These are phyloP conservation scores for Hemiscyllium ocellatum DNA, from an alignment of 2,113 vertebrate genomes.

Conservation along the genomic window DNA sequence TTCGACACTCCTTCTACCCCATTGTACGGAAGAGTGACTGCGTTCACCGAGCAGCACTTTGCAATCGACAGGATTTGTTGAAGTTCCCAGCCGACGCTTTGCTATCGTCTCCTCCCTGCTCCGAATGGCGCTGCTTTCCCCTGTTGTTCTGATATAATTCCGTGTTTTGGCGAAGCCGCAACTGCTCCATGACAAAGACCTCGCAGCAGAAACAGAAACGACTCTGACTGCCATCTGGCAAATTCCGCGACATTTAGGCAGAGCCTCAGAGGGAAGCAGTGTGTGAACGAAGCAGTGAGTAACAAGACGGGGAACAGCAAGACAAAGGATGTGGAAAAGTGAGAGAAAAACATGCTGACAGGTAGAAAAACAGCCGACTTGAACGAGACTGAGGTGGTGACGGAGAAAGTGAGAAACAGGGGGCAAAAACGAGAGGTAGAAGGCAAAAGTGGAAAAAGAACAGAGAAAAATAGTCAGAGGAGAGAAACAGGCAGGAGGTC, in stretches of 20 bases:
- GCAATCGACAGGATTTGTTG: background rate
- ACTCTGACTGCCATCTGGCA: background rate
- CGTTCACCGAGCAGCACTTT: background rate
- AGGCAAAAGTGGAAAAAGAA: background rate
- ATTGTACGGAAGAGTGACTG: background rate
- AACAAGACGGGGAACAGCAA: background rate
- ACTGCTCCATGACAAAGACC: background rate
- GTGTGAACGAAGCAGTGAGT: background rate
- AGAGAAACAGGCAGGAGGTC: background rate
- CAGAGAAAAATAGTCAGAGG: background rate
- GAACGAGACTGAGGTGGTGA: background rate
- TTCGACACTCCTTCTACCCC: background rate
- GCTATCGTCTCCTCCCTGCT: background rate
- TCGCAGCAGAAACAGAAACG: background rate
- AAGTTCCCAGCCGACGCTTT: background rate
- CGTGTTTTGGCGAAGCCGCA: background rate
- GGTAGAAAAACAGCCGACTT: background rate
- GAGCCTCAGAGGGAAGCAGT: background rate
- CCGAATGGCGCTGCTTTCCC: constrained; percentile 7
- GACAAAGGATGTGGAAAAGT: background rate
- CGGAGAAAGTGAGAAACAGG: background rate
- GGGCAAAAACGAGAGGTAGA: background rate
- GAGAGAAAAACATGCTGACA: background rate
- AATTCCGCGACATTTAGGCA: background rate
- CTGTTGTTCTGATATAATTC: background rate